Evolutionary conservation across 2,888 invertebrate genomes (phyloP).

Genomic region (Apotomis turbidana): DNA sequence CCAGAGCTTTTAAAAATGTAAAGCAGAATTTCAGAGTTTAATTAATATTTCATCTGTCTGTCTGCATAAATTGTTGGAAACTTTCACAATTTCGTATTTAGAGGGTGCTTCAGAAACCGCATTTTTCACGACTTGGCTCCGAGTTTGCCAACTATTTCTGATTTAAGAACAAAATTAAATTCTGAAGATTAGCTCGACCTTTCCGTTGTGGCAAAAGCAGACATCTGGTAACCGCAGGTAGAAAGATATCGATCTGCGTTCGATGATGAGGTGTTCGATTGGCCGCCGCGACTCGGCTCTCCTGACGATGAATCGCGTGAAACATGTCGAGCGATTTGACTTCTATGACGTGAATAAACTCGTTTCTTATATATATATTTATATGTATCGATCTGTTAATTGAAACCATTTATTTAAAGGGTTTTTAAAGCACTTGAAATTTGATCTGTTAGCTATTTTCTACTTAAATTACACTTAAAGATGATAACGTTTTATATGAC

Average conservation of each 20-base stretch:
- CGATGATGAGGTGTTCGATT: not conserved
- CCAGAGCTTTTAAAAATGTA: not conserved
- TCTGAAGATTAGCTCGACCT: constrained; percentile 4
- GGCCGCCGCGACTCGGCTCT: not conserved
- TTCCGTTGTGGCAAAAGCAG: not conserved
- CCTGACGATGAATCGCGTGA: too few relatives aligned
- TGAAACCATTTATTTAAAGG: too few relatives aligned
- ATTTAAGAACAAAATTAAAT: constrained; percentile 34
- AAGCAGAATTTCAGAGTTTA: constrained; percentile 17
- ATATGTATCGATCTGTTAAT: too few relatives aligned
- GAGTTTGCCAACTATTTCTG: constrained; percentile 36
- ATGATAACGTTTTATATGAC: too few relatives aligned
- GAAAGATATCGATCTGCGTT: not conserved
- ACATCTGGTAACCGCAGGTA: not conserved
- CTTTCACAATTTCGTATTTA: constrained; percentile 39
- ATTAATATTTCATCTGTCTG: constrained; percentile 34
- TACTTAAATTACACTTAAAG: too few relatives aligned
- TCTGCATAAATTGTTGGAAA: constrained; percentile 34
- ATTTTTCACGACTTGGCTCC: constrained; percentile 32
- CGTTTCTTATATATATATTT: too few relatives aligned
- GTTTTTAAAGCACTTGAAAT: too few relatives aligned
- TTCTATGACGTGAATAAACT: too few relatives aligned
- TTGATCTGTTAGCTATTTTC: too few relatives aligned
- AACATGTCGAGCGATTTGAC: too few relatives aligned
- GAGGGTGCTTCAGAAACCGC: constrained; percentile 35